Evolutionary conservation across 2,113 vertebrate genomes (phyloP).

Genomic region (Corvus cornix): DNA sequence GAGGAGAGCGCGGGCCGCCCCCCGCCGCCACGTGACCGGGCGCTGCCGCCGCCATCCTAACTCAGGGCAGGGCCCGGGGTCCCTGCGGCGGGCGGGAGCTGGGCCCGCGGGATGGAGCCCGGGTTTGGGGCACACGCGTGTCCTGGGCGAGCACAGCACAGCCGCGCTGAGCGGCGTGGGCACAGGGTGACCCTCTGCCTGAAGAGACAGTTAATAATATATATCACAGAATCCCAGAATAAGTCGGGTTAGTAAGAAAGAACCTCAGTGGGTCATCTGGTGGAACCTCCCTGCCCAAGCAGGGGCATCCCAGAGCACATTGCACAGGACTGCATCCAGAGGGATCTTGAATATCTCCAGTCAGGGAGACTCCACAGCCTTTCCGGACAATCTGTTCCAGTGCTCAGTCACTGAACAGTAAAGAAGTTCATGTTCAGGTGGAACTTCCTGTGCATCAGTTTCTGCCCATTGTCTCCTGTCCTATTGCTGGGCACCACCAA

Average conservation of each 20-base stretch:
- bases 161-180: accelerated
- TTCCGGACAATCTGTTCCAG: too few relatives aligned
- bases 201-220: too few relatives aligned
- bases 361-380: too few relatives aligned
- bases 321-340: accelerated
- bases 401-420: not conserved
- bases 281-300: too few relatives aligned
- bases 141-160: too few relatives aligned
- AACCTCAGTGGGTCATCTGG: not conserved
- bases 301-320: accelerated
- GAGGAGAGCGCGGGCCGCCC: not conserved
- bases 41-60: not conserved
- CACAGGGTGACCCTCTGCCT: too few relatives aligned
- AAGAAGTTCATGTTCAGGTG: not conserved
- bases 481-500: accelerated
- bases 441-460: not conserved
- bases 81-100: accelerated
- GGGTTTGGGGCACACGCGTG: accelerated
- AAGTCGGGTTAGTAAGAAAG: not conserved
- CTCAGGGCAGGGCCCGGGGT: accelerated
- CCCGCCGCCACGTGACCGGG: not conserved
- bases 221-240: too few relatives aligned
- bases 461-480: accelerated
- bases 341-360: too few relatives aligned
- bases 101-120: accelerated